These are phyloP conservation scores for Heliconius cydno DNA, from an alignment of 2,888 invertebrate genomes.

Conservation along the genomic window DNA sequence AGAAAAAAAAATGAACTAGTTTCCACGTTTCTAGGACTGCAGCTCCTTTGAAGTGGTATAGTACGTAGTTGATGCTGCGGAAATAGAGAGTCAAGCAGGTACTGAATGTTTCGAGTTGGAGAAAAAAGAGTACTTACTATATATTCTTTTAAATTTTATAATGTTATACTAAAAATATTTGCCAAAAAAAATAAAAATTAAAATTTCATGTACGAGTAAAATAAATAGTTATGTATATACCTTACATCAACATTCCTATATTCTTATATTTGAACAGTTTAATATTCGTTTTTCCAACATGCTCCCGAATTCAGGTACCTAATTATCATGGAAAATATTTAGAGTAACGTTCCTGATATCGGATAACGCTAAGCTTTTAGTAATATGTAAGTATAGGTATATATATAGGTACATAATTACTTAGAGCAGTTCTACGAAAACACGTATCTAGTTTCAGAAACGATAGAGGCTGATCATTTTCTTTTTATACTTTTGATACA, in stretches of 20 bases:
- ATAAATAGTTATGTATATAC: too few relatives aligned
- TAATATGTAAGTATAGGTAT: background rate
- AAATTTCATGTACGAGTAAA: too few relatives aligned
- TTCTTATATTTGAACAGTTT: background rate
- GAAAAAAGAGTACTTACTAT: slow-evolving; percentile 48
- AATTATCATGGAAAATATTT: slow-evolving; percentile 1
- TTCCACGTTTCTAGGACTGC: slow-evolving; percentile 68
- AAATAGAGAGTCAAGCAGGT: slow-evolving; percentile 78
- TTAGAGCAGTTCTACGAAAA: slow-evolving; percentile 21
- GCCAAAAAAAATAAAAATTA: too few relatives aligned
- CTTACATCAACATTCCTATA: too few relatives aligned
- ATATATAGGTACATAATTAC: slow-evolving; percentile 30
- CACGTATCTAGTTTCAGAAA: slow-evolving; percentile 21
- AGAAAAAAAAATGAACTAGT: slow-evolving; percentile 60
- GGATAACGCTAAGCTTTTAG: slow-evolving; percentile 46
- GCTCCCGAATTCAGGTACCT: slow-evolving; percentile 2
- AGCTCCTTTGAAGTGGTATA: slow-evolving; percentile 65
- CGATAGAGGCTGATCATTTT: background rate
- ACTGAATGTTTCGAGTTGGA: slow-evolving; percentile 67
- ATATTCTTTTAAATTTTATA: too few relatives aligned
- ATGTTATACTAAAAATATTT: too few relatives aligned
- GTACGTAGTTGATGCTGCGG: slow-evolving; percentile 62
- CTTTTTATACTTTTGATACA: background rate
- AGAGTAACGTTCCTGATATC: slow-evolving; percentile 37
- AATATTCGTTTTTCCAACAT: background rate